These are phyloP conservation scores for Aelia acuminata DNA, from an alignment of 2,888 invertebrate genomes.

Conservation along the genomic window DNA sequence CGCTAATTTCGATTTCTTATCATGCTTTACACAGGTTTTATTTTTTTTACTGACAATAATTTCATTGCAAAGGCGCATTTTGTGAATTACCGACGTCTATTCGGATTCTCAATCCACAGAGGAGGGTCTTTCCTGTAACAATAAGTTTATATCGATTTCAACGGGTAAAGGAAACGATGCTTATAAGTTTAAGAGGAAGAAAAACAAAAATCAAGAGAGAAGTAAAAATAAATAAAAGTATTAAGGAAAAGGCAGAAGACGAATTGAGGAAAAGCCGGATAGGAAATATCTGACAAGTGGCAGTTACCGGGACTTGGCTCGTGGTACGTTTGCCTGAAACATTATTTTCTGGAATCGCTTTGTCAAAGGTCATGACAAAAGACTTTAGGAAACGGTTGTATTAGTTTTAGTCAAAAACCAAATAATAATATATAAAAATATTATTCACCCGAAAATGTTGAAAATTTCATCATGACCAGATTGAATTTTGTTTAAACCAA, in stretches of 20 bases:
- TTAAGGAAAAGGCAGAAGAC: background rate
- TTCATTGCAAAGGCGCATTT: too few species aligned
- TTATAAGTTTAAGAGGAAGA: background rate
- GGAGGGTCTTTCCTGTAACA: background rate
- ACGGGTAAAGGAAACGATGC: background rate
- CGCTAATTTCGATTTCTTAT: too few species aligned
- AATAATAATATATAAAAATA: too few species aligned
- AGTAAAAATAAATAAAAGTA: background rate
- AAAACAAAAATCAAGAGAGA: background rate
- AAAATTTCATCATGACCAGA: too few species aligned
- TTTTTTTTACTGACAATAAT: too few species aligned
- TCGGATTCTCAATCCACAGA: too few species aligned
- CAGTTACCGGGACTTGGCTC: background rate
- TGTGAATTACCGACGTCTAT: too few species aligned
- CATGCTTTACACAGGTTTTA: too few species aligned
- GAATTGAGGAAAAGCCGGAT: background rate
- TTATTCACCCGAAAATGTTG: too few species aligned
- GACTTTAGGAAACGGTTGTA: background rate
- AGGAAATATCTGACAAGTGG: constrained; percentile 17
- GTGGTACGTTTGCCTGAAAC: background rate
- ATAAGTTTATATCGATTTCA: background rate
- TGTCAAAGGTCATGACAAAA: background rate
- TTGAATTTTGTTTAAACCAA: too few species aligned
- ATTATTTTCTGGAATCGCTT: background rate
- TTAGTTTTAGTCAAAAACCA: background rate